These are phyloP conservation scores for Leucopternis melanops DNA, from an alignment of 2,113 vertebrate species.

Conservation along the genomic window DNA sequence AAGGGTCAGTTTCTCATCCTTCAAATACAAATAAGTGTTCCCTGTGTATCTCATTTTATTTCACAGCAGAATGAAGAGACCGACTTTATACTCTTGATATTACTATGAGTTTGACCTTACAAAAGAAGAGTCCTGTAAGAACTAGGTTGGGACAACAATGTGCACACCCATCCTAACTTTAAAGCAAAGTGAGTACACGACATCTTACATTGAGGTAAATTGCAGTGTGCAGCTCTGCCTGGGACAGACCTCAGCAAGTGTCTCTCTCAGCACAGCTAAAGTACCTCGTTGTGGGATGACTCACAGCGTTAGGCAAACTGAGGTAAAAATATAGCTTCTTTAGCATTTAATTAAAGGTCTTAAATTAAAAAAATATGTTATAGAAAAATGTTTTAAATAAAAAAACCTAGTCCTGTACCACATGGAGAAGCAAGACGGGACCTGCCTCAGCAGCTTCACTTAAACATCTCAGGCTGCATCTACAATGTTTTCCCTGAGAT, in stretches of 20 bases:
- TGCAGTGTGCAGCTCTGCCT: background rate
- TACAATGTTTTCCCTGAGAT: background rate
- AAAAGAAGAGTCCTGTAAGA: background rate
- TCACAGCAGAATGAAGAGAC: background rate
- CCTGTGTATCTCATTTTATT: background rate
- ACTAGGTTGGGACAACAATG: fast-evolving
- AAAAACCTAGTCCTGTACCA: background rate
- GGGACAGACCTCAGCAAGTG: background rate
- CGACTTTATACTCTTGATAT: background rate
- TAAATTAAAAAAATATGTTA: background rate
- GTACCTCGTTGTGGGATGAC: background rate
- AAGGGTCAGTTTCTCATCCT: background rate
- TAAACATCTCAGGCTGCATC: background rate
- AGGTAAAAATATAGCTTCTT: background rate
- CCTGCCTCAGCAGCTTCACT: background rate
- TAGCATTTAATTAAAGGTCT: background rate
- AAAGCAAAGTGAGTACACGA: background rate
- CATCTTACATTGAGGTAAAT: background rate
- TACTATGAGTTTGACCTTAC: background rate
- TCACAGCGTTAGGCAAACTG: background rate
- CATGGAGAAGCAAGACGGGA: background rate
- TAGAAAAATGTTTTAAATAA: background rate
- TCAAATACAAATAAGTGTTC: background rate
- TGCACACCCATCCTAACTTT: background rate
- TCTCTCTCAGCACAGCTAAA: conserved; percentile 8